phyloP scores from a whole-genome alignment of 1,140 invertebrate genomes.

The Sarcophaga peregrina region DNA sequence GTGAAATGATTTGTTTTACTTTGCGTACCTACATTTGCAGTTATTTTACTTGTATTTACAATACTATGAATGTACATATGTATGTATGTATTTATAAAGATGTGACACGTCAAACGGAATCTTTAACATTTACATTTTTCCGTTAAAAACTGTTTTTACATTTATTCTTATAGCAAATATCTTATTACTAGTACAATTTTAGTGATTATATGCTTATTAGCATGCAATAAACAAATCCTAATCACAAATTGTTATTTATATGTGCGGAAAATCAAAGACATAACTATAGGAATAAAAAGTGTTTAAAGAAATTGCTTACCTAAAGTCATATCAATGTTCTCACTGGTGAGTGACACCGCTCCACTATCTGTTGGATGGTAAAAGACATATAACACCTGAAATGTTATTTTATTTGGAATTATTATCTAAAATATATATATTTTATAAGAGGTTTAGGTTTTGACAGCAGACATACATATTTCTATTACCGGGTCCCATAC shows the following conservation, averaged over 20 bases:
- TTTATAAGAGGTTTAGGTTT: too few species aligned
- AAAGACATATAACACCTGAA: conserved; percentile 74
- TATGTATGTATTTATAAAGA: not conserved
- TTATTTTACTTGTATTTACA: not conserved
- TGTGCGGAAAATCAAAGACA: not conserved
- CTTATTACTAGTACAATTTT: not conserved
- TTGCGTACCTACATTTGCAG: not conserved
- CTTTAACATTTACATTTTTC: not conserved
- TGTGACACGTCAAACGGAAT: conserved; percentile 31
- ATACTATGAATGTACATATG: not conserved
- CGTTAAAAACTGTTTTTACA: too few species aligned
- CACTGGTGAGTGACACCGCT: conserved; percentile 79
- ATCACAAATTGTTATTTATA: conserved; percentile 38
- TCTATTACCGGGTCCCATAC: too few species aligned
- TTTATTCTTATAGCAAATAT: not conserved
- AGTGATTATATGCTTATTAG: not conserved
- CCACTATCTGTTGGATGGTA: conserved; percentile 78
- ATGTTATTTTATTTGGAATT: conserved; percentile 49
- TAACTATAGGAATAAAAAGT: not conserved
- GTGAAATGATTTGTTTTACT: conserved; percentile 15
- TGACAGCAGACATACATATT: too few species aligned
- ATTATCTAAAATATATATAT: too few species aligned
- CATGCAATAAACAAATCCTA: too few species aligned
- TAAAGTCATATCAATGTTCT: conserved; percentile 85
- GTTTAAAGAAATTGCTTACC: conserved; percentile 70